Evolutionary conservation across 2,888 invertebrate species (phyloP).

Genomic region (Phengaris arion): DNA sequence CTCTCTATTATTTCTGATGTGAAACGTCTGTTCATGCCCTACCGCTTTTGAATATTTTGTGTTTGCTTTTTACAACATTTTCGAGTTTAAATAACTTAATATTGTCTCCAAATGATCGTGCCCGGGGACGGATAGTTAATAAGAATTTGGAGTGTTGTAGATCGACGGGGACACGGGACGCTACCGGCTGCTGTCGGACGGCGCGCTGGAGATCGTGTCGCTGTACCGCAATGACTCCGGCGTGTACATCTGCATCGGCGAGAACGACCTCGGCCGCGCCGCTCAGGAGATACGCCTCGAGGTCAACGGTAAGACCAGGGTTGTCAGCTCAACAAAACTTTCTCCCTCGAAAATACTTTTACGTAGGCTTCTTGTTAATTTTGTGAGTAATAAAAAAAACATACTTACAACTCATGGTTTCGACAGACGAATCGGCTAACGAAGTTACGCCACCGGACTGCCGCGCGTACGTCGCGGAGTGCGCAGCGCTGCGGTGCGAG

Average conservation of each 20-base stretch:
- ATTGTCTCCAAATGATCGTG: too few species aligned
- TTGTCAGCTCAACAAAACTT: neutral
- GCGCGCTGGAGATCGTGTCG: conserved; percentile 90
- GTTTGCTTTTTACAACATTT: too few species aligned
- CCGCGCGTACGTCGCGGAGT: conserved; percentile 79
- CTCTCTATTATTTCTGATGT: neutral
- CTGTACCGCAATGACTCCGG: conserved; percentile 90
- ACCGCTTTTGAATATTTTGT: too few species aligned
- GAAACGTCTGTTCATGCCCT: too few species aligned
- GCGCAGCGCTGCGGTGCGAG: conserved; percentile 82
- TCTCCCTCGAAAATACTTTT: too few species aligned
- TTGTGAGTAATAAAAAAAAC: neutral
- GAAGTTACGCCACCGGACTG: conserved; percentile 66
- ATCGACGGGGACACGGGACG: conserved; percentile 86
- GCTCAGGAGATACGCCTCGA: conserved; percentile 84
- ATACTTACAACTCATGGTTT: neutral
- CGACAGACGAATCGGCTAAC: conserved; percentile 42
- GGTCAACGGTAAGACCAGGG: conserved; percentile 85
- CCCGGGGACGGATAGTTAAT: too few species aligned
- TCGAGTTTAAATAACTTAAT: too few species aligned
- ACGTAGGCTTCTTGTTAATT: too few species aligned
- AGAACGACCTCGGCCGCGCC: conserved; percentile 87
- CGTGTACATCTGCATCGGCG: conserved; percentile 90
- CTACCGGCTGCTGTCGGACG: conserved; percentile 84
- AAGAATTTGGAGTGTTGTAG: conserved; percentile 69